Base-by-base conservation (phyloP, 2,797 vertebrate species). In the Cossypha polioptera region DNA sequence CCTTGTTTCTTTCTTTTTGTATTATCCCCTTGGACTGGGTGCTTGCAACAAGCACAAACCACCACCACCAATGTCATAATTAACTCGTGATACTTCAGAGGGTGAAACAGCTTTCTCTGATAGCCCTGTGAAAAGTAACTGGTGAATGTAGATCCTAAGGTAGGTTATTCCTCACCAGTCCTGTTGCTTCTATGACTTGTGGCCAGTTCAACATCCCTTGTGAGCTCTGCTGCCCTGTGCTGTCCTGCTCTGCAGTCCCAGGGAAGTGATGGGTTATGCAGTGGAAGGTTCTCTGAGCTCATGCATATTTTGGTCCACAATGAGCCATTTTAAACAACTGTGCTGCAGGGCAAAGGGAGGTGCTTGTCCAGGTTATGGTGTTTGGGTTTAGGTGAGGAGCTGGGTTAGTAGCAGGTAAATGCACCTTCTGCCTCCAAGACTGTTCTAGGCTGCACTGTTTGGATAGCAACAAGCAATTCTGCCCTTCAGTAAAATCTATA, bases 161-260 rank as follows among this genome's bases (percentile, higher is more conserved):
- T 16, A 50, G 28, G 16, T 9, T 11, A 19, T 42, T 86, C 25
- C 19, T 67, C 14, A 11, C 21, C 28, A 35, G 16, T 40, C 47
- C n/a, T 51, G 14, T 38, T 40, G 13, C 25, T 57, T 68, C 31
- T 31, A 3, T n/a, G 36, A 24, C 50, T 35, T 40, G 26, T 1
- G 1, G 47, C 16, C 43, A 10, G 13, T 45, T 79, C 54, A 63
- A 42, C 21, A 59, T 1, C 9, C 15, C 9, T 25, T 18, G 33
- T 0, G 2, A 87, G 25, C n/a, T 75, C 77, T 72, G 50, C 86
- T 66, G 53, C 21, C 19, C 50, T 19, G 18, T 13, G 25, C n/a
- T 86, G 54, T 43, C 77, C 43, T 0, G 1, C 31, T 59, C 58
- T 28, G 45, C 0, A 1, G 4, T 29, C 31, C n/a, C 26, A 7